Conservation (phyloP, 2,888 invertebrate genomes). For the Hipparchia semele region DNA sequence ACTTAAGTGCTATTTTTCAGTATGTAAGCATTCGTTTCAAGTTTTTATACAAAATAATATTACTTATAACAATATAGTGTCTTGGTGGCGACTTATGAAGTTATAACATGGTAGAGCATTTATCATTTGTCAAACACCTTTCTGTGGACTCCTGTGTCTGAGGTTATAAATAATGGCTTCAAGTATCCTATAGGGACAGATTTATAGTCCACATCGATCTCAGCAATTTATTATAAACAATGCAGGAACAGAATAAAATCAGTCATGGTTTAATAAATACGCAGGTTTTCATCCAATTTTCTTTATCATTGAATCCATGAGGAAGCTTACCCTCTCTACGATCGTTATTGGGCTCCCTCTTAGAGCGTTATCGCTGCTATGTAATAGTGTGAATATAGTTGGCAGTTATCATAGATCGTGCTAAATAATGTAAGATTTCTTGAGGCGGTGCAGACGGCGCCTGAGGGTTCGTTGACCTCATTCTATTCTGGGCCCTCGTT, state of each 20-base stretch:
- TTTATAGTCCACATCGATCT: conserved; percentile 60
- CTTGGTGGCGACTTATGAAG: conserved; percentile 19
- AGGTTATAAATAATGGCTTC: conserved; percentile 66
- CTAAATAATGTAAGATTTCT: conserved; percentile 66
- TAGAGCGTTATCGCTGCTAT: conserved; percentile 21
- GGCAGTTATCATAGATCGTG: conserved; percentile 62
- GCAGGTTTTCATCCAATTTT: background rate
- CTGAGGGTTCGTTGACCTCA: conserved; percentile 67
- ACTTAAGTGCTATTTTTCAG: too few relatives aligned
- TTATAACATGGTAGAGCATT: conserved; percentile 36
- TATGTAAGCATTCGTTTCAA: too few relatives aligned
- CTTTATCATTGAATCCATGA: conserved; percentile 3
- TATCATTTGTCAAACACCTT: conserved; percentile 59
- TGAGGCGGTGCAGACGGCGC: conserved; percentile 49
- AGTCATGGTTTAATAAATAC: background rate
- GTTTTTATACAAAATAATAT: too few relatives aligned
- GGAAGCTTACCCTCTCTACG: conserved; percentile 43
- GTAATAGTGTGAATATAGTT: conserved; percentile 50
- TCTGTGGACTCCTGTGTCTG: conserved; percentile 47
- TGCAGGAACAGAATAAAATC: background rate
- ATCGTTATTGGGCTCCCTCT: conserved; percentile 30
- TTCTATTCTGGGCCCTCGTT: conserved; percentile 61
- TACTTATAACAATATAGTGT: background rate
- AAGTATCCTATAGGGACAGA: conserved; percentile 63
- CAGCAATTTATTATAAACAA: conserved; percentile 48